Conservation (phyloP, 2,888 invertebrate genomes). For the Lottia scabra region DNA sequence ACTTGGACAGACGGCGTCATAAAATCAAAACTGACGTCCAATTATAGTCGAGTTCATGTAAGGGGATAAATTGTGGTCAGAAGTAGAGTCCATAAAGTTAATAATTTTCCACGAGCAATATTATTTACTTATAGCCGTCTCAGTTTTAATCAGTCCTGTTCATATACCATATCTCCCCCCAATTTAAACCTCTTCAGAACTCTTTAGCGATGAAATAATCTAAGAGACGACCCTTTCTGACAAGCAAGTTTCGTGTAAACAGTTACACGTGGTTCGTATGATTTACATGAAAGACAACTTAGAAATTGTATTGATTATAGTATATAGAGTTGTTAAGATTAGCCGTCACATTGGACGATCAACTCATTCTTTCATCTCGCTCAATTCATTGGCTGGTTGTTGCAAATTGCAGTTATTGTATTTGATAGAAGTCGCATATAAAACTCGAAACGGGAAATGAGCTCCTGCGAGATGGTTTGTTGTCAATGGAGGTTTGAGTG, state of each 20-base stretch:
- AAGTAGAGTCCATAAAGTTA: no score
- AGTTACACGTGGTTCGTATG: conserved; percentile 15
- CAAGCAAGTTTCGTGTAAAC: conserved; percentile 13
- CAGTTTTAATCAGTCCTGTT: background rate
- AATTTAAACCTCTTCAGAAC: conserved; percentile 6
- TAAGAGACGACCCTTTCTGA: conserved; percentile 8
- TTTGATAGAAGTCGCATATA: conserved; percentile 29
- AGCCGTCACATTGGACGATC: conserved; percentile 19
- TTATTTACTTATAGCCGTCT: no score
- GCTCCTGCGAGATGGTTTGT: conserved; percentile 20
- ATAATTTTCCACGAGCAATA: no score
- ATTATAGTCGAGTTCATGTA: no score
- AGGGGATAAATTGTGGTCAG: no score
- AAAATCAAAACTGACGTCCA: background rate
- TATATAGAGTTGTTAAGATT: conserved; percentile 12
- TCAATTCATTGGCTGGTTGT: conserved; percentile 32
- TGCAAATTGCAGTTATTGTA: conserved; percentile 35
- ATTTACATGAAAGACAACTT: conserved; percentile 17
- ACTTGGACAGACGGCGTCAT: background rate
- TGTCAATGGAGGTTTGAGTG: conserved; percentile 16
- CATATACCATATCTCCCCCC: background rate
- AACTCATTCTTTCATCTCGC: background rate
- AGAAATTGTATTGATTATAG: conserved; percentile 11
- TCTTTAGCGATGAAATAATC: background rate
- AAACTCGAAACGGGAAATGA: conserved; percentile 28